These are phyloP conservation scores for Kobus ellipsiprymnus DNA, from an alignment of 2,113 vertebrate species.

Conservation along the genomic window DNA sequence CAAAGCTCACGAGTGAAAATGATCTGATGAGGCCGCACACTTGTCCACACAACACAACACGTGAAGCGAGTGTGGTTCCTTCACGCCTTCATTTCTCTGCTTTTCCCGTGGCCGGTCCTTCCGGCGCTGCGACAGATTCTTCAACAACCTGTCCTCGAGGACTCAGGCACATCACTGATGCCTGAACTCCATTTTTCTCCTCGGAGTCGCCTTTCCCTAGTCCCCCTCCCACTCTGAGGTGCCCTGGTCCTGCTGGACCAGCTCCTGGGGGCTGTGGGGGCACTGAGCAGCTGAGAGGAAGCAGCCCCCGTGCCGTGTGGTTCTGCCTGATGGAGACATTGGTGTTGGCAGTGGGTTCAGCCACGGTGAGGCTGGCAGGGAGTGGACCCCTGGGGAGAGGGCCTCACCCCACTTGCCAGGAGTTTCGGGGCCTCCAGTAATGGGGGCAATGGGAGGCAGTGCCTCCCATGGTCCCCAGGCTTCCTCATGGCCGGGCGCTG, in stretches of 20 bases:
- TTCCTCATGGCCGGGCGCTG: fast-evolving
- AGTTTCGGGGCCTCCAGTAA: neutral
- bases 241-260: neutral
- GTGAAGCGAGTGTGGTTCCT: fast-evolving
- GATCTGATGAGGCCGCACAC: fast-evolving
- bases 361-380: neutral
- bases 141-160: neutral
- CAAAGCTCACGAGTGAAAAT: neutral
- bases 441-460: fast-evolving
- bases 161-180: fast-evolving
- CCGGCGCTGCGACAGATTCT: fast-evolving
- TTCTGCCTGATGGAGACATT: neutral
- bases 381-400: neutral
- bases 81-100: too few species aligned
- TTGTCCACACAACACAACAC: fast-evolving
- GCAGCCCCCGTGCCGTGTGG: fast-evolving
- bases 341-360: neutral
- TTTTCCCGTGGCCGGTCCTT: neutral
- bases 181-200: neutral
- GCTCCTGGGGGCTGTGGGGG: fast-evolving
- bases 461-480: fast-evolving
- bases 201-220: neutral
- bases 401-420: neutral
- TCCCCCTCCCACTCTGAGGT: neutral
- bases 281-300: too few species aligned